A percentile compares a stretch with the other conserved stretches of the same genome.
phyloP scores from a whole-genome alignment of 2,888 invertebrate genomes.

The Pyralis farinalis region DNA sequence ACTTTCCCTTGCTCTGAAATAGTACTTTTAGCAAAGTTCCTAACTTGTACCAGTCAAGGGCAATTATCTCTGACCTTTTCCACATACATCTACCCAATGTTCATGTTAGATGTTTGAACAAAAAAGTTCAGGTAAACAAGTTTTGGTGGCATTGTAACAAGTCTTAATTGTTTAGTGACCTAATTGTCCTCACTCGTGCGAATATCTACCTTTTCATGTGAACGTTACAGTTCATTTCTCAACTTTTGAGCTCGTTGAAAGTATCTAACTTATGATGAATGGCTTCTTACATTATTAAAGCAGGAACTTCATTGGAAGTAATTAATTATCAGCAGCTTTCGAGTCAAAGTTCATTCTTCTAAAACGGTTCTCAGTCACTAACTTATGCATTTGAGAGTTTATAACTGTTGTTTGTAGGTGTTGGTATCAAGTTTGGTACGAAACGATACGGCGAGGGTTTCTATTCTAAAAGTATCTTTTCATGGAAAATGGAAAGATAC shows the following conservation, averaged over 20 bases:
- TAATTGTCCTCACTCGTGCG: neutral
- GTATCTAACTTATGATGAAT: conserved; percentile 25
- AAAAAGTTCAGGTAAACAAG: too few species aligned
- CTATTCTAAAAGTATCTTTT: too few species aligned
- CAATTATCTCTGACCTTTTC: too few species aligned
- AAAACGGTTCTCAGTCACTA: neutral
- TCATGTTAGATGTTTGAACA: too few species aligned
- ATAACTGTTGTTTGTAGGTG: neutral
- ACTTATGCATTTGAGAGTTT: conserved; percentile 7
- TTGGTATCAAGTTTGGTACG: too few species aligned
- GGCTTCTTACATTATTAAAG: conserved; percentile 24
- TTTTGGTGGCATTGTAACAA: too few species aligned
- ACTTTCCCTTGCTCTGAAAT: too few species aligned
- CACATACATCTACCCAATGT: too few species aligned
- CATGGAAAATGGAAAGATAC: too few species aligned
- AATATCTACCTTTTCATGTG: neutral
- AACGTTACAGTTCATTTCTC: neutral
- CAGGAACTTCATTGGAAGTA: conserved; percentile 16
- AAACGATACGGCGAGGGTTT: too few species aligned
- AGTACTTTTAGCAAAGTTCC: too few species aligned
- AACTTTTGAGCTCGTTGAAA: conserved; percentile 2
- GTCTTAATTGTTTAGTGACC: neutral
- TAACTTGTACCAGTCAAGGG: too few species aligned
- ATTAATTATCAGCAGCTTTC: conserved; percentile 19
- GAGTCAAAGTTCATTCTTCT: conserved; percentile 4